Evolutionary conservation across 1,140 invertebrate genomes (phyloP), one percentile per base, ranked within the genome.

Genomic region (Maniola jurtina): DNA sequence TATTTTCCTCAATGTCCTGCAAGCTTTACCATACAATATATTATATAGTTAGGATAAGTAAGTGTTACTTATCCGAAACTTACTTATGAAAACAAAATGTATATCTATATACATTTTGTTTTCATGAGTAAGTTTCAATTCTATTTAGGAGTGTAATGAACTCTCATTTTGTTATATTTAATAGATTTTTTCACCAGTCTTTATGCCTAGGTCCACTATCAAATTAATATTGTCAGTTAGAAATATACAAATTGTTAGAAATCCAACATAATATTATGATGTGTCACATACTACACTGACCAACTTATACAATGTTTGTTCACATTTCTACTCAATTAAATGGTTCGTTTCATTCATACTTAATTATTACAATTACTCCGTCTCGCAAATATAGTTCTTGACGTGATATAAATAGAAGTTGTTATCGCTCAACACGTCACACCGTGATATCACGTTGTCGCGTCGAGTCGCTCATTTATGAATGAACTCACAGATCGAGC

Each of bases 401-500:
- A 36, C 4, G 0, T 11, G 7, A 50, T 75, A 73, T 60, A 66
- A 75, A 83, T 83, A 88, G 66, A 78, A 75, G 59, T 69, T 65
- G 80, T 70, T 75, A 64, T 84, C 52, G 75, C 68, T 66, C 60
- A 56, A 59, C 64, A 66, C 73, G 68, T 72, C 76, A 76, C 75
- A 70, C 63, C 77, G 77, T 81, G 71, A 83, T 86, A 79, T 73
- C 57, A 87, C 86, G 83, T 86, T 88, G 81, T 86, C 80, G 81
- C 77, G 68, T 62, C 77, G 74, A 83, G 78, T 70, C 70, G 63
- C 78, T 85, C 86, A 85, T 89, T 90, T 88, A 90, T 90, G 88
- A 90, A 90, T 90, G 88, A 89, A 90, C 84, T 84, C 84, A 88
- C 86, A 88, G 88, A 89, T 89, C 86, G 86, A 84, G 83, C 79